A percentile compares a stretch with the other conserved stretches of the same genome.
Evolutionary conservation across 1,140 invertebrate species (phyloP).

Genomic region (Drosophila baimaii): DNA sequence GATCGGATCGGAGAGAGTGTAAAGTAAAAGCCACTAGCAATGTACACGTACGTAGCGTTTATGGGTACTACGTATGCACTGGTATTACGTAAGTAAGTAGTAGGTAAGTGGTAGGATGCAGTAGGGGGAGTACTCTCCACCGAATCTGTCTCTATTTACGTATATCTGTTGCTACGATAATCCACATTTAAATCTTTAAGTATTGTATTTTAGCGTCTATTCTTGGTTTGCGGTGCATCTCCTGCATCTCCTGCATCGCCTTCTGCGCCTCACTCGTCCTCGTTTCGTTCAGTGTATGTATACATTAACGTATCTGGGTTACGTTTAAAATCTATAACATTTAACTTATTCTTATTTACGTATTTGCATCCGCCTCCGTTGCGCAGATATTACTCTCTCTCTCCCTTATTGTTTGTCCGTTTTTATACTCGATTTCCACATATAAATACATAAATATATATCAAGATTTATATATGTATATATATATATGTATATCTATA

Average conservation of each 20-base stretch:
- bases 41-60: constrained; percentile 61
- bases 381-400: constrained; percentile 52
- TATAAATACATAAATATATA: constrained; percentile 70
- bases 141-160: constrained; percentile 60
- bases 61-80: constrained; percentile 47
- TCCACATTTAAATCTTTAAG: constrained; percentile 73
- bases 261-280: constrained; percentile 15
- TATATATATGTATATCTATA: constrained; percentile 47
- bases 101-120: constrained; percentile 66
- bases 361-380: constrained; percentile 50
- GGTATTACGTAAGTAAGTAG: constrained; percentile 48
- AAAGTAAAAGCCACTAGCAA: constrained; percentile 74
- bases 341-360: constrained; percentile 76
- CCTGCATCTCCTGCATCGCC: constrained; percentile 44
- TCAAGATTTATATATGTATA: constrained; percentile 47
- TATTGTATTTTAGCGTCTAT: constrained; percentile 73
- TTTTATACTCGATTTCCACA: constrained; percentile 58
- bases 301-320: constrained; percentile 73
- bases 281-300: constrained; percentile 46
- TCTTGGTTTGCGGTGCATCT: constrained; percentile 32
- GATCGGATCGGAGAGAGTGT: constrained; percentile 24
- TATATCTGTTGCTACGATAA: constrained; percentile 81
- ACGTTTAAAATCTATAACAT: constrained; percentile 81
- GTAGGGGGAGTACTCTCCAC: constrained; percentile 22
- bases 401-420: constrained; percentile 71